These are phyloP conservation scores for Blastobasis adustella DNA, from an alignment of 2,888 invertebrate species.

Conservation along the genomic window DNA sequence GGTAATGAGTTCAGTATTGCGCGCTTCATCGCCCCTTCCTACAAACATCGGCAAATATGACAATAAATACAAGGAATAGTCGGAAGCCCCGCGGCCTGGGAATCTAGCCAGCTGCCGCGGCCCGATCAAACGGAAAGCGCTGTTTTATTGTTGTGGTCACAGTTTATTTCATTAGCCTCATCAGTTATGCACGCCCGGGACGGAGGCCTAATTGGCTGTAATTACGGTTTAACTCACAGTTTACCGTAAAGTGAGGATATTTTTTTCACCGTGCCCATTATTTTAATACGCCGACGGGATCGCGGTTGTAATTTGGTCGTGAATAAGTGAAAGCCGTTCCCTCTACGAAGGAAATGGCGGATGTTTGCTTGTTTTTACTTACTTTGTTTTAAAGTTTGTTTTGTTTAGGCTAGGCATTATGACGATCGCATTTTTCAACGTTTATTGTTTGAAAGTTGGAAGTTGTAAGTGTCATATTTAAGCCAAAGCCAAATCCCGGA, in stretches of 20 bases:
- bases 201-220: constrained; percentile 31
- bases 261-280: no score
- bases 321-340: no score
- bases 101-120: constrained; percentile 40
- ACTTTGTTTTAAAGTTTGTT: no score
- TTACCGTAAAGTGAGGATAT: constrained; percentile 13
- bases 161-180: constrained; percentile 59
- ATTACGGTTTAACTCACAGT: constrained; percentile 33
- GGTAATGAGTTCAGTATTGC: constrained; percentile 27
- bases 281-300: no score
- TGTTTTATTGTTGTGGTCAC: constrained; percentile 62
- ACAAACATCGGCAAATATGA: background rate
- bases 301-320: no score
- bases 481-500: no score
- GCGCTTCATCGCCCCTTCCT: constrained; percentile 1
- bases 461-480: no score
- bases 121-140: constrained; percentile 32
- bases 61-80: constrained; percentile 23
- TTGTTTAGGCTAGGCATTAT: no score
- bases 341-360: no score
- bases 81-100: constrained; percentile 25
- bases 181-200: constrained; percentile 38
- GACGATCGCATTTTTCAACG: no score
- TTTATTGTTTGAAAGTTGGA: no score
- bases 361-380: no score